These are phyloP conservation scores for Drosophila anomelani DNA, from an alignment of 2,888 invertebrate genomes.

Conservation along the genomic window DNA sequence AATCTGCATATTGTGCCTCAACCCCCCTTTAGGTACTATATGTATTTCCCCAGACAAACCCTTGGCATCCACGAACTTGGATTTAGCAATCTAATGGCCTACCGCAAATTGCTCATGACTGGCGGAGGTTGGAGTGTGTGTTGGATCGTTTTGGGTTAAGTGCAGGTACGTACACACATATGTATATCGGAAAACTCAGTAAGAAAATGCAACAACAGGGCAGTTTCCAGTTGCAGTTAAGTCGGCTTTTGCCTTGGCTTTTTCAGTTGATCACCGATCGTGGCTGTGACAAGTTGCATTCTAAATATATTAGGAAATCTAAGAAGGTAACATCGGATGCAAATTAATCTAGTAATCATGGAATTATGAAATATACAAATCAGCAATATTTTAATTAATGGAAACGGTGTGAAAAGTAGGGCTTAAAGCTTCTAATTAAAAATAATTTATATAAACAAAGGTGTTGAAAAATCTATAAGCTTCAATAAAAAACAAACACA, in stretches of 20 bases:
- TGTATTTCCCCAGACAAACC: background rate
- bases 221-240: conserved; percentile 23
- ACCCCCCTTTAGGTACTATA: background rate
- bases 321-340: background rate
- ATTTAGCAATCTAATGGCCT: conserved; percentile 34
- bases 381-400: background rate
- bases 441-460: background rate
- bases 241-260: conserved; percentile 28
- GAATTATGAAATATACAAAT: background rate
- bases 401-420: background rate
- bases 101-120: conserved; percentile 46
- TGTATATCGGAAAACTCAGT: conserved; percentile 21
- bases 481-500: rapidly evolving
- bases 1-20: conserved; percentile 18
- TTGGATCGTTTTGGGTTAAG: conserved; percentile 5
- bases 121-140: conserved; percentile 15
- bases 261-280: conserved; percentile 61
- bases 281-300: conserved; percentile 52
- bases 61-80: conserved; percentile 12
- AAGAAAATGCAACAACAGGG: conserved; percentile 36
- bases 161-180: conserved; percentile 5
- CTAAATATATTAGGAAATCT: conserved; percentile 2
- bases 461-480: background rate
- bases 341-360: background rate
- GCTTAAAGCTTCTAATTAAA: no score